Conservation (phyloP, 1,140 invertebrate species). For the Tetramorium simillimum region DNA sequence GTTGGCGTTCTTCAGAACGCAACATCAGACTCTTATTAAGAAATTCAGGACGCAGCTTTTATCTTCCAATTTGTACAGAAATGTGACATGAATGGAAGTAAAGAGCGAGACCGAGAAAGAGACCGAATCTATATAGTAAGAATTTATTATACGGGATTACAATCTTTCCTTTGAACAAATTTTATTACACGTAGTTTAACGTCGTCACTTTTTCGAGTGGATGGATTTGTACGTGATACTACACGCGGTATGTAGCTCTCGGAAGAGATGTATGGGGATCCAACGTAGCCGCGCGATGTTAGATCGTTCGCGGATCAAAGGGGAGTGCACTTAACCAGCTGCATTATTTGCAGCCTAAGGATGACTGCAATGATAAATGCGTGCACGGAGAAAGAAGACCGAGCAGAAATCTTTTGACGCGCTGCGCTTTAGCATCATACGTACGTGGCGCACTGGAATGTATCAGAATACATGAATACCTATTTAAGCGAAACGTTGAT, state of each 20-base stretch:
- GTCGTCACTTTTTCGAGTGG: constrained; percentile 37
- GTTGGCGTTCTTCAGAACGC: neutral
- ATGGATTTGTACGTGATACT: constrained; percentile 47
- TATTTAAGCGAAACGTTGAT: constrained; percentile 60
- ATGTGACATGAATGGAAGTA: neutral
- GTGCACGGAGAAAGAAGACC: constrained; percentile 52
- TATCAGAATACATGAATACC: constrained; percentile 62
- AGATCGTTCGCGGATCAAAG: constrained; percentile 59
- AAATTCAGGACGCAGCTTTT: neutral
- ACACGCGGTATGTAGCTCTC: constrained; percentile 43
- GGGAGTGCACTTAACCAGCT: constrained; percentile 62
- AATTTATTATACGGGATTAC: constrained; percentile 13
- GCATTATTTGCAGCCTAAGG: constrained; percentile 61
- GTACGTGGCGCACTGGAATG: constrained; percentile 51
- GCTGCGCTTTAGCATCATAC: constrained; percentile 45
- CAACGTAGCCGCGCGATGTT: constrained; percentile 49
- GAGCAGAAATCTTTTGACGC: constrained; percentile 54
- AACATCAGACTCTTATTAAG: neutral
- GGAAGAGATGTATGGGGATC: constrained; percentile 50
- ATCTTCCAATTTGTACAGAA: neutral
- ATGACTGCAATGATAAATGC: constrained; percentile 61
- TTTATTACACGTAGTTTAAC: constrained; percentile 28
- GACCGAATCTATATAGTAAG: neutral
- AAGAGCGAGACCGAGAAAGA: neutral
- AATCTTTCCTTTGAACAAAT: constrained; percentile 8